Percentiles rank a stretch among this genome's conserved stretches.
phyloP scores from a whole-genome alignment of 2,888 invertebrate genomes.

The Apamea monoglypha region DNA sequence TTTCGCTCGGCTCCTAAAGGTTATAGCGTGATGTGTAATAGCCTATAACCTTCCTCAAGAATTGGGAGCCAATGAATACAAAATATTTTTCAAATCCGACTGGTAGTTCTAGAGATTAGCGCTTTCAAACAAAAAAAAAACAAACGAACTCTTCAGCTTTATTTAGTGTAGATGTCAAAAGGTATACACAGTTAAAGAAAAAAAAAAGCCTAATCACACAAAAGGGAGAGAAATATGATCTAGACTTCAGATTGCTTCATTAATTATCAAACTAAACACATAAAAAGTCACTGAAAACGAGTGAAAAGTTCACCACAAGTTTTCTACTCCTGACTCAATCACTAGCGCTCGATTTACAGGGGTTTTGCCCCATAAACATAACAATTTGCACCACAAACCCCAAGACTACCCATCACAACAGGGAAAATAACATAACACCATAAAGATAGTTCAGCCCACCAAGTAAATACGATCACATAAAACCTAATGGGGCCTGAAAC shows the following conservation, averaged over 20 bases:
- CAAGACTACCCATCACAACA: constrained; percentile 21
- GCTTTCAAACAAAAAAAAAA: too few relatives aligned
- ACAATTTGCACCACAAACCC: constrained; percentile 2
- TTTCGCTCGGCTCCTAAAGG: too few relatives aligned
- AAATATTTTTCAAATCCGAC: too few relatives aligned
- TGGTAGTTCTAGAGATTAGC: too few relatives aligned
- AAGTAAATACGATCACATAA: constrained; percentile 67
- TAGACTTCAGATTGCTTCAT: not conserved
- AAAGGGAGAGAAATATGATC: not conserved
- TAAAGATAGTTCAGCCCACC: constrained; percentile 57
- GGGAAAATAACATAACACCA: constrained; percentile 37
- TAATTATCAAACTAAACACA: not conserved
- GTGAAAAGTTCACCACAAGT: not conserved
- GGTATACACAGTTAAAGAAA: too few relatives aligned
- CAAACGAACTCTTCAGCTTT: too few relatives aligned
- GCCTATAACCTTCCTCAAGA: too few relatives aligned
- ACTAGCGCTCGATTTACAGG: not conserved
- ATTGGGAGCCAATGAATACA: too few relatives aligned
- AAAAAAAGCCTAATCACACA: too few relatives aligned
- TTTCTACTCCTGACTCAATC: not conserved
- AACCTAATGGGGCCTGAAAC: constrained; percentile 63
- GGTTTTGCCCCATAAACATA: not conserved
- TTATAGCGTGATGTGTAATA: too few relatives aligned
- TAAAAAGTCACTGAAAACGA: not conserved
- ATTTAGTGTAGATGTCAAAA: not conserved